Evolutionary conservation across 2,113 vertebrate genomes (phyloP).

Genomic region (Hippoglossus stenolepis): DNA sequence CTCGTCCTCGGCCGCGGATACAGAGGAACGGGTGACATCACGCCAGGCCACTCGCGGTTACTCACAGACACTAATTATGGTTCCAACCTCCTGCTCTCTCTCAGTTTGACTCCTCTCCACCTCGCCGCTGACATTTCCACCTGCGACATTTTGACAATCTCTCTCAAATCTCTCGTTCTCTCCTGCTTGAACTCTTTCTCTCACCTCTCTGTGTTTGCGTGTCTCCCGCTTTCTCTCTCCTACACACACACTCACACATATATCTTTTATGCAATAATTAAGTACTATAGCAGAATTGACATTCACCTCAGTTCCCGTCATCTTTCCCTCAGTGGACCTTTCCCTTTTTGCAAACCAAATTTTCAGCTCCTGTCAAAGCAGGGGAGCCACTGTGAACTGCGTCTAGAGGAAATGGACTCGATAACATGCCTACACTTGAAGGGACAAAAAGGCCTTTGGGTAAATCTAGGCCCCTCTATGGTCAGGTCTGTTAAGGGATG

Average conservation of each 20-base stretch:
- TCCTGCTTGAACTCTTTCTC: constrained; percentile 45
- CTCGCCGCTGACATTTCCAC: constrained; percentile 70
- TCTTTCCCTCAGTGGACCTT: neutral
- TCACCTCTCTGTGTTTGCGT: constrained; percentile 17
- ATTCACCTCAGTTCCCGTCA: neutral
- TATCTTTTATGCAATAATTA: neutral
- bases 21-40: constrained; percentile 68
- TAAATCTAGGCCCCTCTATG: constrained; percentile 9
- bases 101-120: constrained; percentile 74
- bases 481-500: constrained; percentile 23
- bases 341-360: neutral
- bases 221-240: neutral
- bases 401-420: constrained; percentile 12
- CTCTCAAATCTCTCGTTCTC: constrained; percentile 61
- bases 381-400: constrained; percentile 8
- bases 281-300: neutral
- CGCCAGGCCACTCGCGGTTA: constrained; percentile 47
- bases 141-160: constrained; percentile 73
- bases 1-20: constrained; percentile 49
- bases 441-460: neutral
- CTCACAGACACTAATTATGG: constrained; percentile 72
- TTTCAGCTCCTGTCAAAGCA: constrained; percentile 4
- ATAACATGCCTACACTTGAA: constrained; percentile 6
- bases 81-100: constrained; percentile 61
- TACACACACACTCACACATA: neutral